phyloP scores from a whole-genome alignment of 1,140 invertebrate genomes.

The Hirudo medicinalis region DNA sequence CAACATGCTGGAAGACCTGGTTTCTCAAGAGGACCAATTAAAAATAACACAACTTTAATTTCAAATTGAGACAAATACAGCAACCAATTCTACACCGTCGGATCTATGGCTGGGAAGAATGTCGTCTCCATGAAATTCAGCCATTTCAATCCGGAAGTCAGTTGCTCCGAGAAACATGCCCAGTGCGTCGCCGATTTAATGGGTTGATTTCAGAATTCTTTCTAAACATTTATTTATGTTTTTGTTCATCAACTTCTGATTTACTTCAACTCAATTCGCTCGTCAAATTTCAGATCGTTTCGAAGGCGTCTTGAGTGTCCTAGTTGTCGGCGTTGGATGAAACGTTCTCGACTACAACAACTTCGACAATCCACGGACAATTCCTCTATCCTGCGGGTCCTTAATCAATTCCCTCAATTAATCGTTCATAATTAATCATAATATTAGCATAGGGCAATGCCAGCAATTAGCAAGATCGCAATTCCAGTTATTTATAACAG shows the following conservation, averaged over 20 bases:
- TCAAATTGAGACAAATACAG: not conserved
- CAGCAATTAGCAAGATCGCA: not conserved
- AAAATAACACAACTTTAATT: not conserved
- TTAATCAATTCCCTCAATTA: too few relatives aligned
- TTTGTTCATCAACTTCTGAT: too few relatives aligned
- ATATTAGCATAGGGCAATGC: not conserved
- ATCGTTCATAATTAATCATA: not conserved
- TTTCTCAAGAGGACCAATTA: constrained; percentile 28
- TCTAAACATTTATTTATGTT: too few relatives aligned
- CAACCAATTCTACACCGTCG: not conserved
- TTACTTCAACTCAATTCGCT: too few relatives aligned
- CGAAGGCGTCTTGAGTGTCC: constrained; percentile 84
- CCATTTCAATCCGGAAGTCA: not conserved
- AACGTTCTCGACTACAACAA: constrained; percentile 93
- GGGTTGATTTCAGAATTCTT: too few relatives aligned
- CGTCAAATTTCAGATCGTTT: constrained; percentile 44
- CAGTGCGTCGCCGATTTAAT: not conserved
- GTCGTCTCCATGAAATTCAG: not conserved
- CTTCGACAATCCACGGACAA: constrained; percentile 60
- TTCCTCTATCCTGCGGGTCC: too few relatives aligned
- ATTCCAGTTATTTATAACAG: not conserved
- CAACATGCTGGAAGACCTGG: constrained; percentile 29
- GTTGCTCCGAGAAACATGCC: not conserved
- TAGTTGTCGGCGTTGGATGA: constrained; percentile 86
- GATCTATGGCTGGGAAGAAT: not conserved